Evolutionary conservation across 2,888 invertebrate genomes (phyloP).

Genomic region (Heterodera filipjevi): DNA sequence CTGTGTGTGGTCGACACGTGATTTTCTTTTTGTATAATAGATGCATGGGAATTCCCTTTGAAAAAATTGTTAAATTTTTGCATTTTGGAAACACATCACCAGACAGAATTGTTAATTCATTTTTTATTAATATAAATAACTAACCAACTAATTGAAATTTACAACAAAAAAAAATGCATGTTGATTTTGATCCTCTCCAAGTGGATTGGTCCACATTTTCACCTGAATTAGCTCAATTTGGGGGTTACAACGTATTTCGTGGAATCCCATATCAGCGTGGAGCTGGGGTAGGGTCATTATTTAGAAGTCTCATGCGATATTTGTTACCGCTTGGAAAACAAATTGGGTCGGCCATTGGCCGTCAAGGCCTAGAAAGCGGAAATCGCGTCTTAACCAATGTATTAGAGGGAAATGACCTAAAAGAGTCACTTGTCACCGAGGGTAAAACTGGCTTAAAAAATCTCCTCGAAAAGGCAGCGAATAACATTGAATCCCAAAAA

Average conservation of each 20-base stretch:
- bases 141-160: background rate
- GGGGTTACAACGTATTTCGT: background rate
- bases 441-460: background rate
- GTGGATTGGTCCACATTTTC: constrained; percentile 20
- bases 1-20: constrained; percentile 20
- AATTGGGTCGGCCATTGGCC: constrained; percentile 4
- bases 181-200: constrained; percentile 22
- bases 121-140: background rate
- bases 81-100: background rate
- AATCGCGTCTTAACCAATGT: constrained; percentile 2
- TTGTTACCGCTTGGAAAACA: constrained; percentile 12
- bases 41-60: background rate
- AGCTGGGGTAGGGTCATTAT: constrained; percentile 1
- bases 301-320: background rate
- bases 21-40: constrained; percentile 25
- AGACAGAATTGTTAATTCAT: background rate
- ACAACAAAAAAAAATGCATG: constrained; percentile 27
- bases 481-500: background rate
- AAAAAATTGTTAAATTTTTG: background rate
- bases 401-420: constrained; percentile 1
- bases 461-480: constrained; percentile 13
- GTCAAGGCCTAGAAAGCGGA: constrained; percentile 9
- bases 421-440: constrained; percentile 13
- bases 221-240: background rate
- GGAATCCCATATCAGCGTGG: constrained; percentile 22